Conservation (phyloP, 2,797 vertebrate species). For the Eupleurogrammus muticus region DNA sequence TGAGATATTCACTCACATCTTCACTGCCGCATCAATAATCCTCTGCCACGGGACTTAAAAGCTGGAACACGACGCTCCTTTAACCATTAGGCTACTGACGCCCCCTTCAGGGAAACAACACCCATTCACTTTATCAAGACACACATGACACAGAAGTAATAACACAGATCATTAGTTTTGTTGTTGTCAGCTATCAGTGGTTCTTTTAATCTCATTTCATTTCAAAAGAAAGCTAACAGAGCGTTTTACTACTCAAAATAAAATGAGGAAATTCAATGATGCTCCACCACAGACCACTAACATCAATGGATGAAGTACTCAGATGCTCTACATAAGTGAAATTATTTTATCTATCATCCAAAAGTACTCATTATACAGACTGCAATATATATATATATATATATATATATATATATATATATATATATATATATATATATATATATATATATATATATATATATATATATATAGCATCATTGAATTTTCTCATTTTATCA, state of each 20-base stretch:
- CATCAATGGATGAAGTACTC: too few species aligned
- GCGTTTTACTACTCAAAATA: background rate
- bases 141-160: conserved; percentile 5
- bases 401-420: too few species aligned
- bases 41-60: background rate
- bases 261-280: conserved; percentile 3
- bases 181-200: background rate
- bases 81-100: conserved; percentile 14
- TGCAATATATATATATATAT: too few species aligned
- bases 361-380: too few species aligned
- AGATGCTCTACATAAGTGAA: too few species aligned
- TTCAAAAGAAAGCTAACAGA: background rate
- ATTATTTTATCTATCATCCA: too few species aligned
- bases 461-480: too few species aligned
- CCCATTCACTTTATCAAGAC: conserved; percentile 16
- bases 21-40: background rate
- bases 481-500: too few species aligned
- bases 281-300: conserved; percentile 2
- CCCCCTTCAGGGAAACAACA: conserved; percentile 36
- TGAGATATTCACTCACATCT: background rate
- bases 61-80: background rate
- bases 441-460: too few species aligned
- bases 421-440: too few species aligned
- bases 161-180: background rate
- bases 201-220: conserved; percentile 9